Base-by-base conservation (phyloP, 1,140 invertebrate species). In the Brachionus rubens region DNA sequence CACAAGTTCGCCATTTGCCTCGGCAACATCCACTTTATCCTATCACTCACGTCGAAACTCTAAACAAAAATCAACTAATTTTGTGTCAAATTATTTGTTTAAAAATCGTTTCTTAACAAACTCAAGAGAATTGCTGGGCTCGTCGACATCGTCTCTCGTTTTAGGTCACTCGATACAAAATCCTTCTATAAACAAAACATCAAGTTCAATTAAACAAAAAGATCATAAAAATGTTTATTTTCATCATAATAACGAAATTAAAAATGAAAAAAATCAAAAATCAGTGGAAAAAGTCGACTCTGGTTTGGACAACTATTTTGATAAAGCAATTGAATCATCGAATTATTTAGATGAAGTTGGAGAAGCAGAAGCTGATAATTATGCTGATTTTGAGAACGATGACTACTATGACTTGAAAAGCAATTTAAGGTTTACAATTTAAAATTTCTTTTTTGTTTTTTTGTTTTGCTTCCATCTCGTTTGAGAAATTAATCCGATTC, bases 341-440 rank as follows among this genome's bases (percentile, higher is more conserved):
- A 59, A 59, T 30, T 59, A n/a, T 59, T 19, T 59, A 36, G 36
- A 59, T 36, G 54, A 33, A 1, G 36, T 33, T 36, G 33, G 36
- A 16, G 54, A 59, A 36, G 16, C 12, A n/a, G n/a, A 21, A 16
- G 16, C 12, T 48, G 30, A 59, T 16, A 16, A 40, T n/a, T 26
- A 59, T 33, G 30, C 9, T 59, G 30, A 59, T 36, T 19, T 36
- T 28, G 54, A 59, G 12, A 16, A 36, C 9, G 54, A 59, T 19
- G 30, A 6, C 16, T 48, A 59, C 30, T 59, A 59, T 59, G 54
- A 59, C 26, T 59, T 59, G 5, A 59, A 28, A 7, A 59, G 54
- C 30, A 59, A 59, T 59, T 59, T 59, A 59, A 59, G 54, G 54
- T 59, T 59, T 12, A 19, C n/a, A n/a, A 16, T n/a, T n/a, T 6